These are phyloP conservation scores for Nemurella pictetii DNA, from an alignment of 2,888 invertebrate genomes.

Conservation along the genomic window DNA sequence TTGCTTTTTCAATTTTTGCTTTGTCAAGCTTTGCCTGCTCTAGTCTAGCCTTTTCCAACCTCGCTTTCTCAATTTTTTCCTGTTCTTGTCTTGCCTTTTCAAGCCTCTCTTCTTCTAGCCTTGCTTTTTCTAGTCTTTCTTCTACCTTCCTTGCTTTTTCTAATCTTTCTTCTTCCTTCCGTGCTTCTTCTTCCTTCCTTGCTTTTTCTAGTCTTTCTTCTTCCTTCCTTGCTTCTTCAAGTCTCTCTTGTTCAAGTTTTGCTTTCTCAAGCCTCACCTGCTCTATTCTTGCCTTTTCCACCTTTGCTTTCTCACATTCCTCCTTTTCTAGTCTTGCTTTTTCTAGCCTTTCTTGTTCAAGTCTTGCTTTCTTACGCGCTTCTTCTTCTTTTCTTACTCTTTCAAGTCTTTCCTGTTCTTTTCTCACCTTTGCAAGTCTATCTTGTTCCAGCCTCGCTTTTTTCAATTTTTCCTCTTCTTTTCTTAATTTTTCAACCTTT, in stretches of 20 bases:
- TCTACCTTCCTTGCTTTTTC: neutral
- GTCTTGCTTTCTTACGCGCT: neutral
- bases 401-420: neutral
- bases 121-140: neutral
- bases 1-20: neutral
- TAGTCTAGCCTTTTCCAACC: neutral
- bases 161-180: neutral
- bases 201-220: neutral
- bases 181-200: neutral
- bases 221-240: neutral
- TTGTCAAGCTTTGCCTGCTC: neutral
- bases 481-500: neutral
- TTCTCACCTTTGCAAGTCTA: slow-evolving; percentile 4
- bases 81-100: neutral
- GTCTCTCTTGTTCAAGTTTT: neutral
- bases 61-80: neutral
- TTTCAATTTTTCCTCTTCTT: slow-evolving; percentile 22
- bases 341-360: neutral
- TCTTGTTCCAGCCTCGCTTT: neutral
- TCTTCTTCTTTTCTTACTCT: neutral
- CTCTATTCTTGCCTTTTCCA: neutral
- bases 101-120: neutral
- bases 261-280: neutral
- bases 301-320: neutral
- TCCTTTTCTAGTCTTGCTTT: neutral